phyloP scores from a whole-genome alignment of 2,113 vertebrate genomes.

The Stigmatopora argus region DNA sequence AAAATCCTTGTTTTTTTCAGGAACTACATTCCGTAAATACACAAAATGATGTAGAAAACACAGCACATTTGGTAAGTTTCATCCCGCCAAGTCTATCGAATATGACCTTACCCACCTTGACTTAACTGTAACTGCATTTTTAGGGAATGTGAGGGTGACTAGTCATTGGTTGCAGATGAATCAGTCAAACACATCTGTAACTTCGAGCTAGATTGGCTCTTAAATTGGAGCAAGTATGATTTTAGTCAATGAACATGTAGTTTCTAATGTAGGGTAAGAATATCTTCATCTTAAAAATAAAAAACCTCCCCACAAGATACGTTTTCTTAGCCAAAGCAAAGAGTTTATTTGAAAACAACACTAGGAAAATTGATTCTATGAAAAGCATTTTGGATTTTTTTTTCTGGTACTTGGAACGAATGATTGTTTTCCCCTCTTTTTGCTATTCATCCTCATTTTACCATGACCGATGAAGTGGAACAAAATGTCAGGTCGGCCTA shows the following conservation, averaged over 20 bases:
- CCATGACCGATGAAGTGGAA: constrained; percentile 6
- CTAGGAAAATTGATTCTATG: not conserved
- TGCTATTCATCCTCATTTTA: constrained; percentile 1
- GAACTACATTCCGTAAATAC: not conserved
- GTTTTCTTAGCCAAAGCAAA: not conserved
- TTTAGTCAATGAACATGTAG: not conserved
- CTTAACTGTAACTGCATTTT: not conserved
- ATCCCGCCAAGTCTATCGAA: not conserved
- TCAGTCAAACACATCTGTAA: no score
- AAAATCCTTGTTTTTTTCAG: not conserved
- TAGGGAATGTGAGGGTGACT: no score
- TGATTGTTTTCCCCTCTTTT: not conserved
- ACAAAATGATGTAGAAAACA: not conserved
- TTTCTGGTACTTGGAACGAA: not conserved
- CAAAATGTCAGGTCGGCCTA: constrained; percentile 15
- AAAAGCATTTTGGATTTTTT: not conserved
- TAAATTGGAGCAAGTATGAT: not conserved
- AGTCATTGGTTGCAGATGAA: no score
- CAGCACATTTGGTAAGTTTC: not conserved
- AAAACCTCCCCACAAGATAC: not conserved
- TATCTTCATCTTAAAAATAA: no score
- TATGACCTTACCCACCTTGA: not conserved
- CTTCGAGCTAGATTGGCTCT: not conserved
- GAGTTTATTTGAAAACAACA: no score
- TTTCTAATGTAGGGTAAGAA: not conserved